Conservation (phyloP, 2,888 invertebrate genomes). For the Callosobruchus maculatus region DNA sequence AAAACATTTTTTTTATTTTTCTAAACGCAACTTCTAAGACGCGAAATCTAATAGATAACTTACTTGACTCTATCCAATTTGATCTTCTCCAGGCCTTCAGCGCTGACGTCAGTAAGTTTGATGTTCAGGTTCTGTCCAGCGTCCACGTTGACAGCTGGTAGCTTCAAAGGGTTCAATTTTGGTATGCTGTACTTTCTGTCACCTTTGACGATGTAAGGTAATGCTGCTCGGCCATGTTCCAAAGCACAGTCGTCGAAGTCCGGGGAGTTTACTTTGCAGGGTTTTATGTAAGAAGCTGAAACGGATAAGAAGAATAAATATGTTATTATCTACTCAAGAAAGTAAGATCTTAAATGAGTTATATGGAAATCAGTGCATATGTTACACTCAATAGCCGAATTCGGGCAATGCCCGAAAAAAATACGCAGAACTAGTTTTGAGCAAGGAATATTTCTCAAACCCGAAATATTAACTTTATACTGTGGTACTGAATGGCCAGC, state of each 20-base stretch:
- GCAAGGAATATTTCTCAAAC: too few relatives aligned
- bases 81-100: slow-evolving; percentile 29
- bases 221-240: slow-evolving; percentile 25
- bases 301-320: slow-evolving; percentile 1
- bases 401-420: too few relatives aligned
- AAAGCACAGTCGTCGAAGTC: slow-evolving; percentile 34
- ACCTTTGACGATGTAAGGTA: slow-evolving; percentile 34
- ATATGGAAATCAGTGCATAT: too few relatives aligned
- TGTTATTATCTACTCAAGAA: too few relatives aligned
- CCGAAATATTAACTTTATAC: too few relatives aligned
- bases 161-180: slow-evolving; percentile 31
- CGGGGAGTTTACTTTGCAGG: slow-evolving; percentile 30
- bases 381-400: too few relatives aligned
- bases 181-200: slow-evolving; percentile 36
- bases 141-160: slow-evolving; percentile 27
- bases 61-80: slow-evolving; percentile 27
- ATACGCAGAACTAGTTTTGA: too few relatives aligned
- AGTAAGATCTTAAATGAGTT: too few relatives aligned
- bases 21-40: too few relatives aligned
- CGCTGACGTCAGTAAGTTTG: slow-evolving; percentile 22
- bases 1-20: too few relatives aligned
- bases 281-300: slow-evolving; percentile 34
- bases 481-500: too few relatives aligned
- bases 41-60: too few relatives aligned
- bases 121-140: slow-evolving; percentile 30